Conservation (phyloP, 2,797 vertebrate genomes). For the Mycteria americana region DNA sequence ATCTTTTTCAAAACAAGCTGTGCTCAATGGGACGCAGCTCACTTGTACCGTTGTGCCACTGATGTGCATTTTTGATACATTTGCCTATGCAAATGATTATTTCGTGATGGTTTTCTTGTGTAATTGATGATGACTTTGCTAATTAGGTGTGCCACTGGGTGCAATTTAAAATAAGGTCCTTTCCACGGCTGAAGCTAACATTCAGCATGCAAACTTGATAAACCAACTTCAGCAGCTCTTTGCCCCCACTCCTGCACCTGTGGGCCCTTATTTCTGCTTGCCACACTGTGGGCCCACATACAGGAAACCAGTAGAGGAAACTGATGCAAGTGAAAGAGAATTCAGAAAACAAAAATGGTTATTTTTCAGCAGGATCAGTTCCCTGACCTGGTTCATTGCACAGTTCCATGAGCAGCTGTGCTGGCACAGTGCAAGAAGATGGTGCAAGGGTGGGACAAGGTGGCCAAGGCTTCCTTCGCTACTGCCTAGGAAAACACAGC, state of each 20-base stretch:
- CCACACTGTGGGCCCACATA: accelerated
- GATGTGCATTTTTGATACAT: not conserved
- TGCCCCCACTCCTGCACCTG: not conserved
- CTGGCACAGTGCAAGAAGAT: not conserved
- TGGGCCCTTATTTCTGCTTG: not conserved
- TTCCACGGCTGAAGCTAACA: not conserved
- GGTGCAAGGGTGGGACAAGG: not conserved
- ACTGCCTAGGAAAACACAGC: not conserved
- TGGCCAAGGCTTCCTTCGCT: not conserved
- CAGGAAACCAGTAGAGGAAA: constrained; percentile 28
- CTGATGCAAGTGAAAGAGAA: constrained; percentile 3
- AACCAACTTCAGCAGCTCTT: not conserved
- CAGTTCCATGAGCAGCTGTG: not conserved
- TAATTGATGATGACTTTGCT: not conserved
- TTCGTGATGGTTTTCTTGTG: not conserved
- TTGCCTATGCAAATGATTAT: not conserved
- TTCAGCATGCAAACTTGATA: not conserved
- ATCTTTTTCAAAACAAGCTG: not conserved
- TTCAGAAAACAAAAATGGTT: constrained; percentile 6
- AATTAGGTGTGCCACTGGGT: not conserved
- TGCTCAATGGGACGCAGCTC: not conserved
- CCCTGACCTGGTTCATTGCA: not conserved
- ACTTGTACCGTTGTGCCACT: not conserved
- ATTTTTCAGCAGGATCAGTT: constrained; percentile 4
- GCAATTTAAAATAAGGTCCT: not conserved